Evolutionary conservation across 2,888 invertebrate genomes (phyloP).

Genomic region (Acronicta aceris): DNA sequence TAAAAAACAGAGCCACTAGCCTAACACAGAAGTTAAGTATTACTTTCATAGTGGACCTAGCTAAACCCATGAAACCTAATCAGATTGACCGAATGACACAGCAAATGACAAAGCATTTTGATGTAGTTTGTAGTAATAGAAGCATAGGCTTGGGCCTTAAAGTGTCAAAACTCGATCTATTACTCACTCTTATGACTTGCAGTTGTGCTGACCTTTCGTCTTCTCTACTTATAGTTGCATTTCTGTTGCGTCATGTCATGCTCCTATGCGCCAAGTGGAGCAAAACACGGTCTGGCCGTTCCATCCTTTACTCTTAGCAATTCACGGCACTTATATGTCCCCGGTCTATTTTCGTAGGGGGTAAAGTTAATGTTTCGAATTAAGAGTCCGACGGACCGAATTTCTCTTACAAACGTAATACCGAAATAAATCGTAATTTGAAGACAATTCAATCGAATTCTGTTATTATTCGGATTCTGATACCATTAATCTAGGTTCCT

Average conservation of each 20-base stretch:
- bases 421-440: too few relatives aligned
- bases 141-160: conserved; percentile 23
- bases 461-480: too few relatives aligned
- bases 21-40: conserved; percentile 1
- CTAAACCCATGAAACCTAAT: conserved; percentile 5
- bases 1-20: not conserved
- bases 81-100: conserved; percentile 35
- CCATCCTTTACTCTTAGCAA: too few relatives aligned
- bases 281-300: too few relatives aligned
- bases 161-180: conserved; percentile 62
- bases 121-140: conserved; percentile 15
- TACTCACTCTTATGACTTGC: conserved; percentile 56
- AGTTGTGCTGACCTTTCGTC: conserved; percentile 54
- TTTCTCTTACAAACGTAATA: too few relatives aligned
- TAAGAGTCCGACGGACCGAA: too few relatives aligned
- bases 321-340: too few relatives aligned
- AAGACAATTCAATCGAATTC: too few relatives aligned
- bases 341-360: conserved; percentile 13
- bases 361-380: too few relatives aligned
- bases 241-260: conserved; percentile 44
- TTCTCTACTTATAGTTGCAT: conserved; percentile 32
- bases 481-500: too few relatives aligned
- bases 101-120: conserved; percentile 25
- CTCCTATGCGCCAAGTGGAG: conserved; percentile 8
- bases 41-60: not conserved